Conservation (phyloP, 1,140 invertebrate species). For the Rhizoglyphus robini region DNA sequence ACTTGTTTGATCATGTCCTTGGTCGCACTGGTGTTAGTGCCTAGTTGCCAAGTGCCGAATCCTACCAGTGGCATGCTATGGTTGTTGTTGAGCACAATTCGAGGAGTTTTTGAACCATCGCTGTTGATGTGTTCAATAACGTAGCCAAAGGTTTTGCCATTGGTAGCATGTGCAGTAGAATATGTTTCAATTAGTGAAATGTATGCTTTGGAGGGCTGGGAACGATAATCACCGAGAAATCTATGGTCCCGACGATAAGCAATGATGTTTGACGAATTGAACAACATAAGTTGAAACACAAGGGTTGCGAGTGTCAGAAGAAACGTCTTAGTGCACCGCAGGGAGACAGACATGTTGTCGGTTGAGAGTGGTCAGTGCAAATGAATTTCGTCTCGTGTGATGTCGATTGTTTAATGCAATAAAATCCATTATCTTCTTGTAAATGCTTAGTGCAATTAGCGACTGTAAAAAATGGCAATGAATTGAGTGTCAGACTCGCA, state of each 20-base stretch:
- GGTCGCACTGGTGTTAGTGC: constrained; percentile 50
- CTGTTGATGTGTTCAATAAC: not conserved
- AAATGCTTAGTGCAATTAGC: too few relatives aligned
- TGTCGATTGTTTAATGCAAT: too few relatives aligned
- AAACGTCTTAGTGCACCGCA: too few relatives aligned
- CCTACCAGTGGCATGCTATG: constrained; percentile 49
- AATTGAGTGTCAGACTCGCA: too few relatives aligned
- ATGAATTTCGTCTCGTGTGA: too few relatives aligned
- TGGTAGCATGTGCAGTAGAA: not conserved
- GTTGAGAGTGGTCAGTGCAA: too few relatives aligned
- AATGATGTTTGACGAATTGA: too few relatives aligned
- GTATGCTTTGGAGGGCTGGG: not conserved
- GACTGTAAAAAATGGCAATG: too few relatives aligned
- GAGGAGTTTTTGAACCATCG: not conserved
- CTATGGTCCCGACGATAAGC: not conserved
- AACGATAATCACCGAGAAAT: not conserved
- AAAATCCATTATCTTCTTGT: too few relatives aligned
- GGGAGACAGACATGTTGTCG: too few relatives aligned
- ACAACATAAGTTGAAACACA: too few relatives aligned
- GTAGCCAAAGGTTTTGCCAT: not conserved
- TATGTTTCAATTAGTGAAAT: not conserved
- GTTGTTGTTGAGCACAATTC: constrained; percentile 32
- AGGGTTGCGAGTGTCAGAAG: too few relatives aligned
- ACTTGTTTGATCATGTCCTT: constrained; percentile 47
- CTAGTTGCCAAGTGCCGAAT: constrained; percentile 61